These are phyloP conservation scores for Camelus dromedarius DNA, from an alignment of 2,113 vertebrate species.

Conservation along the genomic window DNA sequence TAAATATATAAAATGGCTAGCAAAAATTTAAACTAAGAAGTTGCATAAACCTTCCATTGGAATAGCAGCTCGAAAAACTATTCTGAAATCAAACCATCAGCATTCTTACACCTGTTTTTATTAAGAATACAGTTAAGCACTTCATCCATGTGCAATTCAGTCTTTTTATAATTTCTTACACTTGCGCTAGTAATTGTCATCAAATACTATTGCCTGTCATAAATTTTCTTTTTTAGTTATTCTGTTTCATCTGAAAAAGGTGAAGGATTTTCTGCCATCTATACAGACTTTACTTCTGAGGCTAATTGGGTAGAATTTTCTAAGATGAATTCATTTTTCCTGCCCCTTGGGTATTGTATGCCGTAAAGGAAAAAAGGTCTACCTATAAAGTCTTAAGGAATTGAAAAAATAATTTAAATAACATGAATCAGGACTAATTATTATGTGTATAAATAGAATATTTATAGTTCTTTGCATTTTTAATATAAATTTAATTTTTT, in stretches of 20 bases:
- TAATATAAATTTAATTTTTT: neutral
- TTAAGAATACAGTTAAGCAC: neutral
- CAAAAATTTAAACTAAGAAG: neutral
- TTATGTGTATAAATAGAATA: neutral
- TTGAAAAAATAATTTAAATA: neutral
- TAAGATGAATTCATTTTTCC: neutral
- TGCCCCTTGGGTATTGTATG: neutral
- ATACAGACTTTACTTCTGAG: neutral
- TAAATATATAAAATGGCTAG: neutral
- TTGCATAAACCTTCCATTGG: neutral
- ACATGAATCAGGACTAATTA: neutral
- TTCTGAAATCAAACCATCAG: neutral
- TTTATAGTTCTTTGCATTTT: neutral
- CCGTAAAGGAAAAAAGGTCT: neutral
- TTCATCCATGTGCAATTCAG: neutral
- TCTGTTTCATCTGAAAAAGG: neutral
- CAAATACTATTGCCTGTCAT: neutral
- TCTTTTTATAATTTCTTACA: neutral
- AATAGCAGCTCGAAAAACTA: neutral
- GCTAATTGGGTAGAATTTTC: neutral
- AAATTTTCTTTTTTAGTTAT: neutral
- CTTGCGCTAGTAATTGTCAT: neutral
- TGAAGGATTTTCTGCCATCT: neutral
- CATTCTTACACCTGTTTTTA: neutral
- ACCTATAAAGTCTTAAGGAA: neutral